Conservation (phyloP, 2,797 vertebrate species). For the Odontamblyopus rebecca region DNA sequence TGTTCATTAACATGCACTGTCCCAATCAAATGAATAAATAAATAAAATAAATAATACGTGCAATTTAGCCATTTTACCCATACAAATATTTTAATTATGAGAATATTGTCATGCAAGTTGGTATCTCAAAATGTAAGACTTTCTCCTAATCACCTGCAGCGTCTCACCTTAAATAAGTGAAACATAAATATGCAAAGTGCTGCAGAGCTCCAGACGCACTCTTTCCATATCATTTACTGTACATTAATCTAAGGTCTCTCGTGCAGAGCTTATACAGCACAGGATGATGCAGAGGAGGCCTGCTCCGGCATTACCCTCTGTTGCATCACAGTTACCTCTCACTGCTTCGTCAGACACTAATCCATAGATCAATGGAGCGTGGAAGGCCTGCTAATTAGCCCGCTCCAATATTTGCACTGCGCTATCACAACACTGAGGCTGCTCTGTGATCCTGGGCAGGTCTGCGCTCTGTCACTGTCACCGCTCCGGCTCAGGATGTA, state of each 20-base stretch:
- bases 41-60: too few species aligned
- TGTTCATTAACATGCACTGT: too few species aligned
- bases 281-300: conserved; percentile 26
- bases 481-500: not conserved
- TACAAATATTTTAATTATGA: too few species aligned
- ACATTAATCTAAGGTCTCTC: not conserved
- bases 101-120: too few species aligned
- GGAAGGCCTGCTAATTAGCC: conserved; percentile 47
- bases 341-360: conserved; percentile 46
- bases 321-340: conserved; percentile 66
- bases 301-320: conserved; percentile 37
- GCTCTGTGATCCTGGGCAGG: not conserved
- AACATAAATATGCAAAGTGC: not conserved
- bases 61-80: too few species aligned
- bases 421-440: conserved; percentile 4
- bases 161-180: too few species aligned
- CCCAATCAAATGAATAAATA: too few species aligned
- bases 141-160: too few species aligned
- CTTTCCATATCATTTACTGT: not conserved
- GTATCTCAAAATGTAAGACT: too few species aligned
- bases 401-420: conserved; percentile 35
- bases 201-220: not conserved
- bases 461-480: not conserved
- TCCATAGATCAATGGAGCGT: conserved; percentile 59
- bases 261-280: conserved; percentile 15